These are phyloP conservation scores for Idaea straminata DNA, from an alignment of 2,888 invertebrate species.

Conservation along the genomic window DNA sequence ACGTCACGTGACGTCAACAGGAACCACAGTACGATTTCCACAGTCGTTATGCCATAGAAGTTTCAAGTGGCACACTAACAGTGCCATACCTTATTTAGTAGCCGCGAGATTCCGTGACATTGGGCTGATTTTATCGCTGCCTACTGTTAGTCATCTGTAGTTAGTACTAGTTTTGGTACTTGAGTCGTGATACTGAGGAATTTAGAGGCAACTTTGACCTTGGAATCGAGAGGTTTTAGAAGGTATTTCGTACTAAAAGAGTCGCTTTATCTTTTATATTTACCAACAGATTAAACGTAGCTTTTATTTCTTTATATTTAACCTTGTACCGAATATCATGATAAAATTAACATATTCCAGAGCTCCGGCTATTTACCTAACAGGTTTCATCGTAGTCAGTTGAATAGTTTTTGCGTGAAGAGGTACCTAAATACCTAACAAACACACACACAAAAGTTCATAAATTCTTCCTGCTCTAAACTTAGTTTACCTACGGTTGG, in stretches of 20 bases:
- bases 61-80: not conserved
- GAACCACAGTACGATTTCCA: not conserved
- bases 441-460: too few species aligned
- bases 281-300: too few species aligned
- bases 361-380: too few species aligned
- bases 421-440: too few species aligned
- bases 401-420: too few species aligned
- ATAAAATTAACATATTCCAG: too few species aligned
- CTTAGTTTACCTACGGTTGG: too few species aligned
- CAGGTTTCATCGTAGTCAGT: too few species aligned
- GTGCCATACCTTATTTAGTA: not conserved
- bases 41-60: not conserved
- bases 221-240: not conserved
- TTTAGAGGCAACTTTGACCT: slow-evolving; percentile 1
- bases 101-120: not conserved
- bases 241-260: not conserved
- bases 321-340: too few species aligned
- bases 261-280: not conserved
- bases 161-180: not conserved
- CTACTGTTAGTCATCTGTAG: not conserved
- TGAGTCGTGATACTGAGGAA: not conserved
- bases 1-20: too few species aligned
- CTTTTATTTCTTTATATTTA: too few species aligned
- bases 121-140: not conserved
- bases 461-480: too few species aligned